These are phyloP conservation scores for Hermetia illucens DNA, from an alignment of 1,140 invertebrate species.

Conservation along the genomic window DNA sequence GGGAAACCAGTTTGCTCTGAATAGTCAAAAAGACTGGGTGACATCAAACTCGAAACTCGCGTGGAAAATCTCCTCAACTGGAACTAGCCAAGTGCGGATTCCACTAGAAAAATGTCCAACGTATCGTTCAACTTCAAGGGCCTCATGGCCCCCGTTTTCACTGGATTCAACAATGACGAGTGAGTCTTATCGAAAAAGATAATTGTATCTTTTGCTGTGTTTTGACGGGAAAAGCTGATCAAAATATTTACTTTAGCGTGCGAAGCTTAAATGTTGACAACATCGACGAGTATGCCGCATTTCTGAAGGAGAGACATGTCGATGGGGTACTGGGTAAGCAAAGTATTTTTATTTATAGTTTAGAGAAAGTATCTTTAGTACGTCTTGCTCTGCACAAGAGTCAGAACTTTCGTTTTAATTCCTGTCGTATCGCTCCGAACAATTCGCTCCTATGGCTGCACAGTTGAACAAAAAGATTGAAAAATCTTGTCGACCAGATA, in stretches of 20 bases:
- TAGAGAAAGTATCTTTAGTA: slow-evolving; percentile 5
- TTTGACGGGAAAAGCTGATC: background rate
- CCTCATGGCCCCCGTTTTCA: slow-evolving; percentile 52
- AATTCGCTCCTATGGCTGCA: too few relatives aligned
- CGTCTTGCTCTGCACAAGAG: too few relatives aligned
- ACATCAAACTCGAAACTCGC: slow-evolving; percentile 6
- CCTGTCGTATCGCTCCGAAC: too few relatives aligned
- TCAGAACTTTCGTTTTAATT: too few relatives aligned
- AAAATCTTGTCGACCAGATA: too few relatives aligned
- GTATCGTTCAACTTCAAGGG: slow-evolving; percentile 34
- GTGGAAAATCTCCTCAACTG: slow-evolving; percentile 8
- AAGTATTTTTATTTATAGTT: slow-evolving; percentile 10
- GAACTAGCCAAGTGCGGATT: slow-evolving; percentile 10
- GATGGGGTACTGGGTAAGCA: slow-evolving; percentile 47
- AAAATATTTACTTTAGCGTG: slow-evolving; percentile 3
- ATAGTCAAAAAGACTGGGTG: slow-evolving; percentile 3
- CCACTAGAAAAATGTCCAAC: slow-evolving; percentile 23
- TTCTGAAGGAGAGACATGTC: slow-evolving; percentile 39
- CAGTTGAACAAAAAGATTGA: too few relatives aligned
- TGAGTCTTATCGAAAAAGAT: slow-evolving; percentile 4
- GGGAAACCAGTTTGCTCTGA: background rate
- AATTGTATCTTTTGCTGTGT: background rate
- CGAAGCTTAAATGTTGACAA: slow-evolving; percentile 38
- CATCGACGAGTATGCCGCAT: slow-evolving; percentile 47
- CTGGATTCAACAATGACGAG: slow-evolving; percentile 42